Evolutionary conservation across 2,113 vertebrate genomes (phyloP).

Genomic region (Myrmophylax atrothorax): DNA sequence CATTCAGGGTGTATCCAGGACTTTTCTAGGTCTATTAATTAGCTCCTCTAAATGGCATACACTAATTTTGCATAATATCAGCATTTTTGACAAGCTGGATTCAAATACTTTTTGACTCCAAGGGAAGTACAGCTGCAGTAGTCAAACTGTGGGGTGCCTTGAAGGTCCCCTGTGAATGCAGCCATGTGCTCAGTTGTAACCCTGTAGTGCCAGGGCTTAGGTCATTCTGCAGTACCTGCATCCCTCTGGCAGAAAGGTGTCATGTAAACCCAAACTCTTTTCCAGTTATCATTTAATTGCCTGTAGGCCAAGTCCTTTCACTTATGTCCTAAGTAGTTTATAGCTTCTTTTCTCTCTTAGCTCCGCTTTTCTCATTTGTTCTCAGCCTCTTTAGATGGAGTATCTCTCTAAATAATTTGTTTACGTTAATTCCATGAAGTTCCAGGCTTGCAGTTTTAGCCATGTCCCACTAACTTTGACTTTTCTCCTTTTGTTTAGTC

Average conservation of each 20-base stretch:
- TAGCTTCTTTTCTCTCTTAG: neutral
- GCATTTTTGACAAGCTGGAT: neutral
- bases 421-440: neutral
- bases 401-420: neutral
- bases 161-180: neutral
- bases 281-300: neutral
- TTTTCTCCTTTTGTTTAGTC: neutral
- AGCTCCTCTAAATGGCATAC: neutral
- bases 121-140: neutral
- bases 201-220: neutral
- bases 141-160: neutral
- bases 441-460: neutral
- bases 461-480: rapidly evolving
- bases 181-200: rapidly evolving
- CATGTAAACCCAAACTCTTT: neutral
- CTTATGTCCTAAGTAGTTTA: neutral
- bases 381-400: neutral
- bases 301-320: neutral
- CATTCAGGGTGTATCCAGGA: neutral
- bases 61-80: neutral
- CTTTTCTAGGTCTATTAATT: neutral
- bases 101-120: neutral
- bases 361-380: neutral
- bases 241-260: neutral
- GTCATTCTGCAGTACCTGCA: neutral